Evolutionary conservation across 2,888 invertebrate genomes (phyloP).

Genomic region (Syrphus vitripennis): DNA sequence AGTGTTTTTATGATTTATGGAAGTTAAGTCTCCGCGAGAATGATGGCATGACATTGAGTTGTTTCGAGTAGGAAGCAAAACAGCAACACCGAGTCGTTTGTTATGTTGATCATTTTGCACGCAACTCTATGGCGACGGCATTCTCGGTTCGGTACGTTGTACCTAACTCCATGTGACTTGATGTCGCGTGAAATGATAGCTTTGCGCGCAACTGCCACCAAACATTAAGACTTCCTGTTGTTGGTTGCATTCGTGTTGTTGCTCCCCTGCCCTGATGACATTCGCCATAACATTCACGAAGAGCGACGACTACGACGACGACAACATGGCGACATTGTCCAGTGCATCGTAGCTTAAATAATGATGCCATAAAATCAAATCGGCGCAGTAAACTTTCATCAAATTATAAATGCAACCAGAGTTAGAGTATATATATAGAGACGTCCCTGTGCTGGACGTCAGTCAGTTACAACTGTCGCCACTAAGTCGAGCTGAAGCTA

Average conservation of each 20-base stretch:
- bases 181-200: conserved; percentile 62
- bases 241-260: conserved; percentile 11
- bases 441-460: background rate
- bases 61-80: conserved; percentile 43
- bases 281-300: background rate
- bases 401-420: conserved; percentile 68
- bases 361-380: conserved; percentile 69
- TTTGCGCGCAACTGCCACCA: conserved; percentile 59
- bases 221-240: conserved; percentile 67
- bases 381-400: conserved; percentile 66
- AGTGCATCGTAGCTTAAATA: conserved; percentile 65
- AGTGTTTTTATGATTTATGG: conserved; percentile 58
- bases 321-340: conserved; percentile 47
- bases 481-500: conserved; percentile 1
- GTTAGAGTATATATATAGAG: background rate
- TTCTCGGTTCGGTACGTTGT: conserved; percentile 12
- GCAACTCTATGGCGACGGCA: conserved; percentile 24
- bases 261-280: background rate
- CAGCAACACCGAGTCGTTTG: background rate
- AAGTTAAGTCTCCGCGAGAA: background rate
- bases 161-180: no score
- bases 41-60: conserved; percentile 42
- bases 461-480: background rate
- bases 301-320: background rate
- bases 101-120: conserved; percentile 40